phyloP scores from a whole-genome alignment of 2,888 invertebrate genomes.

The Lepidonotus clava region DNA sequence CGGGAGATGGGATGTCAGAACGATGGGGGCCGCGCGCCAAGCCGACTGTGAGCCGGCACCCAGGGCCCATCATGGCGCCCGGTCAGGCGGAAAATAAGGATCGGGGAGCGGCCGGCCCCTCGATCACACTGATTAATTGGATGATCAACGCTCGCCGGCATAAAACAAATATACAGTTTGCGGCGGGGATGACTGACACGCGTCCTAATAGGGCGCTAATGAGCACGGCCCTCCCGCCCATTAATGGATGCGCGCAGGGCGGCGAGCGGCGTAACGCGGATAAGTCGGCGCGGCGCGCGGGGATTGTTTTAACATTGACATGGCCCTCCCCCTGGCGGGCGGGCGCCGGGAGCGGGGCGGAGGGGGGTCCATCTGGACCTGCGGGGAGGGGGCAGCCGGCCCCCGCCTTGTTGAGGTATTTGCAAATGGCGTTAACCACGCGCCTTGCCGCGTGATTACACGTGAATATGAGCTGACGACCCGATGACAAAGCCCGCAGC shows the following conservation, averaged over 20 bases:
- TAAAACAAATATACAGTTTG: constrained; percentile 30
- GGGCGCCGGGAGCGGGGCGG: neutral
- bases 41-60: neutral
- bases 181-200: constrained; percentile 20
- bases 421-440: constrained; percentile 51
- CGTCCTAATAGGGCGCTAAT: neutral
- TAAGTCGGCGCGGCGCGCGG: neutral
- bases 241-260: neutral
- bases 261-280: neutral
- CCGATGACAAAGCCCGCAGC: neutral
- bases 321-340: neutral
- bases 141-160: neutral
- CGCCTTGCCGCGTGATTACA: constrained; percentile 46
- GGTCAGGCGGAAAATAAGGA: constrained; percentile 37
- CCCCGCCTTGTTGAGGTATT: constrained; percentile 34
- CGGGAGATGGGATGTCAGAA: constrained; percentile 48
- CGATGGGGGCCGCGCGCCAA: neutral
- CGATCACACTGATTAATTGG: constrained; percentile 2
- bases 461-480: constrained; percentile 41
- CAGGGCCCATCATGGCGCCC: neutral
- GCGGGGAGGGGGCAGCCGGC: neutral
- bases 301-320: neutral
- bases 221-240: neutral
- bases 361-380: neutral
- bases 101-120: neutral